These are phyloP conservation scores for Actinostola sp. DNA, from an alignment of 92 coral and sea anemone species.

Conservation along the genomic window DNA sequence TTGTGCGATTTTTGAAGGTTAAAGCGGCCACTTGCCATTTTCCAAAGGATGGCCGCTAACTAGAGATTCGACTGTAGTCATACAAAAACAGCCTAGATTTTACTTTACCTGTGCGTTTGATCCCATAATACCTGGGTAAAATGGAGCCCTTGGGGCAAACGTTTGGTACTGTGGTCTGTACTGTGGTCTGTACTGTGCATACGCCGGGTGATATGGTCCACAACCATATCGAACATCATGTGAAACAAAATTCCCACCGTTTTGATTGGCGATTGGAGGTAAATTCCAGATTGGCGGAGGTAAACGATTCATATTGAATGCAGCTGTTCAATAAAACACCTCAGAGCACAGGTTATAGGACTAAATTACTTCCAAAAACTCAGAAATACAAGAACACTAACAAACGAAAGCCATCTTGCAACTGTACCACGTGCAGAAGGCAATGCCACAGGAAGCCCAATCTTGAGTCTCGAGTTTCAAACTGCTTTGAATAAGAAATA, in stretches of 20 bases:
- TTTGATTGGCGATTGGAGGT: constrained; percentile 1
- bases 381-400: neutral
- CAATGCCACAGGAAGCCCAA: constrained; percentile 16
- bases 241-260: neutral
- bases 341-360: neutral
- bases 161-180: neutral
- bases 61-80: no score
- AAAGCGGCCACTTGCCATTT: no score
- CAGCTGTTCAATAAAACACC: neutral
- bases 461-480: neutral
- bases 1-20: no score
- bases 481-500: no score
- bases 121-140: neutral
- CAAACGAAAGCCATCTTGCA: constrained; percentile 16
- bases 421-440: constrained; percentile 16
- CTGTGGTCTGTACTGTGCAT: no score
- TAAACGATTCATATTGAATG: constrained; percentile 55
- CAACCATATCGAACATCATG: constrained; percentile 14
- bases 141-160: constrained; percentile 1
- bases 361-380: neutral
- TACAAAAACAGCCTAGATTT: no score
- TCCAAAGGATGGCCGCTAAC: no score
- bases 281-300: constrained; percentile 73
- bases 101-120: constrained; percentile 14
- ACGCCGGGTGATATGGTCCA: no score